Percentiles rank a stretch among this genome's conserved stretches.
Evolutionary conservation across 2,113 vertebrate genomes (phyloP).

Genomic region (Ptychochromis oligacanthus): DNA sequence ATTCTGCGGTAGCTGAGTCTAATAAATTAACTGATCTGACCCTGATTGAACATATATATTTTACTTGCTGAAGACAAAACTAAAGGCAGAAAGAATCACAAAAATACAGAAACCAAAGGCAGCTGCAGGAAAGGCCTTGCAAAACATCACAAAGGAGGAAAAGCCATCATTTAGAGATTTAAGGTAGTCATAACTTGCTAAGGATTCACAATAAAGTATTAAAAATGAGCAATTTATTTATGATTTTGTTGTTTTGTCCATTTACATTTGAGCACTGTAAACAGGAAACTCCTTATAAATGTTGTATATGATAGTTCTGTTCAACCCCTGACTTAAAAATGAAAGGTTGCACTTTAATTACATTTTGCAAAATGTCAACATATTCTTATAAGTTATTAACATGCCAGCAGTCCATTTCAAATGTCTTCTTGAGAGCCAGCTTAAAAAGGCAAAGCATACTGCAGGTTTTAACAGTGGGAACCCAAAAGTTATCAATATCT

Average conservation of each 20-base stretch:
- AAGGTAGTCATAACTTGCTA: background rate
- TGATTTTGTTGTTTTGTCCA: no score
- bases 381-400: rapidly evolving
- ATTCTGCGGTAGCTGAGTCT: background rate
- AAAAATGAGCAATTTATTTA: no score
- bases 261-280: background rate
- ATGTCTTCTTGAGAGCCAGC: background rate
- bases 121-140: background rate
- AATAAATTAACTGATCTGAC: background rate
- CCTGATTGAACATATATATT: background rate
- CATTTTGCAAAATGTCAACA: background rate
- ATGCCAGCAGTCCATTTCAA: background rate
- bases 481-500: background rate
- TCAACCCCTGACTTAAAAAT: background rate
- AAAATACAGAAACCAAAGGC: background rate
- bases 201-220: no score
- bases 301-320: background rate
- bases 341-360: background rate
- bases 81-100: background rate
- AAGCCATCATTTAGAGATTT: background rate
- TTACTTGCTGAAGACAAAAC: background rate
- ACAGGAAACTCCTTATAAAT: background rate
- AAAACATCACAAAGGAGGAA: no score
- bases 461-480: background rate
- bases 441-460: background rate